phyloP scores from a whole-genome alignment of 2,888 invertebrate species.

The Parnassius smintheus region DNA sequence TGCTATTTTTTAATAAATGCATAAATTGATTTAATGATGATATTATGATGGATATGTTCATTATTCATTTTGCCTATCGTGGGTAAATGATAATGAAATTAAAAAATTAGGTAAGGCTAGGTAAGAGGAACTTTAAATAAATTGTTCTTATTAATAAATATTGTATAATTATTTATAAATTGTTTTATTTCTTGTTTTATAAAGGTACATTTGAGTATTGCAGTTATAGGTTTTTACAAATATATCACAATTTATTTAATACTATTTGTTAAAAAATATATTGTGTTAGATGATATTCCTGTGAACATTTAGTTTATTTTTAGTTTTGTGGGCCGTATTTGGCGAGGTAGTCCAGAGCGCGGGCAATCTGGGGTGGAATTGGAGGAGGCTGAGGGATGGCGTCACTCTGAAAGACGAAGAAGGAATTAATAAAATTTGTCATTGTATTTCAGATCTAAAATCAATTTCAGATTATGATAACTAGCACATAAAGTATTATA shows the following conservation, averaged over 20 bases:
- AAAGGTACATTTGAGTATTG: constrained; percentile 21
- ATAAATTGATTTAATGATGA: too few relatives aligned
- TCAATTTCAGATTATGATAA: too few relatives aligned
- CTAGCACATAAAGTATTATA: too few relatives aligned
- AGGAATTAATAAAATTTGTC: constrained; percentile 9
- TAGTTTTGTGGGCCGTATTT: constrained; percentile 33
- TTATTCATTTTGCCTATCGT: too few relatives aligned
- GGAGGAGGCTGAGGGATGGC: constrained; percentile 75
- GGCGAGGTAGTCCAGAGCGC: constrained; percentile 59
- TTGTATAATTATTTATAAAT: constrained; percentile 12
- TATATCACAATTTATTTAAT: constrained; percentile 25
- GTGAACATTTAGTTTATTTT: constrained; percentile 17
- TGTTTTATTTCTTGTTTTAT: constrained; percentile 21
- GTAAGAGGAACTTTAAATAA: too few relatives aligned
- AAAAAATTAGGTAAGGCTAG: too few relatives aligned
- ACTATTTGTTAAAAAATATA: constrained; percentile 28
- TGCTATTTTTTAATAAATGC: too few relatives aligned
- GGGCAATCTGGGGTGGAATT: constrained; percentile 72
- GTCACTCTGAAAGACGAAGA: constrained; percentile 52
- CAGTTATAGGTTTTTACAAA: constrained; percentile 13
- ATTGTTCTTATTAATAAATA: too few relatives aligned
- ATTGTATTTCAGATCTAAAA: neutral
- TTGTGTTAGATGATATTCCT: constrained; percentile 28
- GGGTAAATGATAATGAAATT: too few relatives aligned
- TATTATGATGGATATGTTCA: too few relatives aligned